Base-by-base conservation (phyloP, 53 echinoderm and acorn worm species). In the Paelopatides confundens region DNA sequence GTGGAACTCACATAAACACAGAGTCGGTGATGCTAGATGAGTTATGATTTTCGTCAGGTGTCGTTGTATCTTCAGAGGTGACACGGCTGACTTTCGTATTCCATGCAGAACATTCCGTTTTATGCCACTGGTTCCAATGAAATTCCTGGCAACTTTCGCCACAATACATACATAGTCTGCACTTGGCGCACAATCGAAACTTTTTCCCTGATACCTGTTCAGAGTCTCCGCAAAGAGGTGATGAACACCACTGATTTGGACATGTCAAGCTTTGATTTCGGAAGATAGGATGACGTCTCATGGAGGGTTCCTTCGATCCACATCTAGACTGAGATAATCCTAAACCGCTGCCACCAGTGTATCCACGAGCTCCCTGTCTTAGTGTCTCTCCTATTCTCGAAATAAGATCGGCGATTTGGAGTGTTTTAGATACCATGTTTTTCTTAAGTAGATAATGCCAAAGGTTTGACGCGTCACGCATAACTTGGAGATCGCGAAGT, bases 61-160 rank as follows among this genome's bases (percentile, higher is more conserved):
- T 79, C 33, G 32, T 27, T 31, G 51, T 53, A 31, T 33, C 33
- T 49, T 51, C 79, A 2, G 54, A 50, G 23, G 31, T 52, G 49
- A 21, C n/a, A 31, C 53, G 30, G 34, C 28, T 53, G 37, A 83
- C 35, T 17, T 67, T 69, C 26, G 81, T 17, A 13, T 21, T 78
- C 63, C 77, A 62, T 1, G 90, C 79, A 63, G 85, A 88, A 82
- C 95, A 95, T 86, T 95, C 95, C 23, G 90, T 71, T 54, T 93
- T 90, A 35, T 97, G 98, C 18, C 98, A 95, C 32, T 93, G 84
- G 12, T 88, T 93, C 98, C 98, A 97, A 82, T 97, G 98, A 49
- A 82, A 92, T 62, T 89, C 85, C 69, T 97, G 98, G 62, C 98
- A 97, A 14, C 90, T 89, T 71, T 97, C 95, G 49, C 92, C 90